Conservation (phyloP, 2,113 vertebrate species). For the Zosterops borbonicus region DNA sequence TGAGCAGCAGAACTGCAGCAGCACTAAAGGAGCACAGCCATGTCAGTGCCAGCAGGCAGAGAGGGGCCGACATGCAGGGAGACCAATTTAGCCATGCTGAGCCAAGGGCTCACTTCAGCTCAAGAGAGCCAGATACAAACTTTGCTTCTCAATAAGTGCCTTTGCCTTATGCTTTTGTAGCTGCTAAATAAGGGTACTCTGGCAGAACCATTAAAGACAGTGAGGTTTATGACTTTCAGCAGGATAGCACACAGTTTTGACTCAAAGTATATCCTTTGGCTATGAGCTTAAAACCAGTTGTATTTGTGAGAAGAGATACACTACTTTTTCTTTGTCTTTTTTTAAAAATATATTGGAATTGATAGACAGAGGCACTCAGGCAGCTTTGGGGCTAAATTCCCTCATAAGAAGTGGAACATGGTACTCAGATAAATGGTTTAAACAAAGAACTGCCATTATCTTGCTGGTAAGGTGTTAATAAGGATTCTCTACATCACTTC, state of each 20-base stretch:
- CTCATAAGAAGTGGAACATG: not conserved
- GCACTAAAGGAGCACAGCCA: not conserved
- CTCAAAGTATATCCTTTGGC: constrained; percentile 1
- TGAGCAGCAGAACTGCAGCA: not conserved
- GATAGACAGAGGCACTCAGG: not conserved
- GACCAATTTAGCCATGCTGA: not conserved
- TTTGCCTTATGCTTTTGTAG: not conserved
- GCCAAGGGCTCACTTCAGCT: not conserved
- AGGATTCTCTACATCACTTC: not conserved
- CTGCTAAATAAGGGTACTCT: not conserved
- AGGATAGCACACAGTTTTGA: not conserved
- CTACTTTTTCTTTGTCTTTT: not conserved
- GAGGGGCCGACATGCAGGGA: not conserved
- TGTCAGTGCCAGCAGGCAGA: constrained; percentile 1
- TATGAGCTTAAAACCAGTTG: not conserved
- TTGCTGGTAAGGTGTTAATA: not conserved
- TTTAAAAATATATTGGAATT: not conserved
- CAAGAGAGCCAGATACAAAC: not conserved
- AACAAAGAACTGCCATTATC: not conserved
- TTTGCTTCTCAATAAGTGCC: not conserved
- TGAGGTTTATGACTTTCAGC: not conserved
- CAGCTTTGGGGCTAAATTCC: not conserved
- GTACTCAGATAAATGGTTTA: not conserved
- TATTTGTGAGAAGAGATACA: not conserved
- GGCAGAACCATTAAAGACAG: not conserved